Evolutionary conservation across 37 sponge, comb jelly and placozoan species (phyloP).

Genomic region (Hexactinellida sp.): DNA sequence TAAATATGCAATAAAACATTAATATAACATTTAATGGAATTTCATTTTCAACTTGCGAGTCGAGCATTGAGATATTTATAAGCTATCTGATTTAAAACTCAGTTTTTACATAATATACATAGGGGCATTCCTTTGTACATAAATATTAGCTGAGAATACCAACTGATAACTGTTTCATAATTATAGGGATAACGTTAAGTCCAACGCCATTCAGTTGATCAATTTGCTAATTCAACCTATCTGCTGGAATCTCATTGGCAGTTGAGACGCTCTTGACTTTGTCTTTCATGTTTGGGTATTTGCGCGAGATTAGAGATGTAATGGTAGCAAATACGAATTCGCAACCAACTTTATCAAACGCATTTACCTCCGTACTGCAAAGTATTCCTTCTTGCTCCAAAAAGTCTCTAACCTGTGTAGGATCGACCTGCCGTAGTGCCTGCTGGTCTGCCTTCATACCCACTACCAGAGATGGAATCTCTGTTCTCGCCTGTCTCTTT

Average conservation of each 20-base stretch:
- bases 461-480: background rate
- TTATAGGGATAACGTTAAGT: no score
- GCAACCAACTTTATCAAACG: background rate
- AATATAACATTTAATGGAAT: no score
- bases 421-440: background rate
- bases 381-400: background rate
- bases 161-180: no score
- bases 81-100: no score
- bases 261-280: background rate
- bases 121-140: no score
- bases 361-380: background rate
- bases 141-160: no score
- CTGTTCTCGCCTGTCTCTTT: background rate
- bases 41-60: no score
- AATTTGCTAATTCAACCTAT: background rate
- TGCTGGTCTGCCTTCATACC: background rate
- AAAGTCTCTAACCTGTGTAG: background rate
- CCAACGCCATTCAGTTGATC: no score
- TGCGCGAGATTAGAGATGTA: background rate
- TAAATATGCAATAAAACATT: no score
- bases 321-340: background rate
- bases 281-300: background rate
- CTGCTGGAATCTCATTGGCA: background rate
- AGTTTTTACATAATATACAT: no score
- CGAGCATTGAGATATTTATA: no score